Evolutionary conservation across 2,888 invertebrate genomes (phyloP), one percentile per base, ranked within the genome.

Genomic region (Elmis aenea): DNA sequence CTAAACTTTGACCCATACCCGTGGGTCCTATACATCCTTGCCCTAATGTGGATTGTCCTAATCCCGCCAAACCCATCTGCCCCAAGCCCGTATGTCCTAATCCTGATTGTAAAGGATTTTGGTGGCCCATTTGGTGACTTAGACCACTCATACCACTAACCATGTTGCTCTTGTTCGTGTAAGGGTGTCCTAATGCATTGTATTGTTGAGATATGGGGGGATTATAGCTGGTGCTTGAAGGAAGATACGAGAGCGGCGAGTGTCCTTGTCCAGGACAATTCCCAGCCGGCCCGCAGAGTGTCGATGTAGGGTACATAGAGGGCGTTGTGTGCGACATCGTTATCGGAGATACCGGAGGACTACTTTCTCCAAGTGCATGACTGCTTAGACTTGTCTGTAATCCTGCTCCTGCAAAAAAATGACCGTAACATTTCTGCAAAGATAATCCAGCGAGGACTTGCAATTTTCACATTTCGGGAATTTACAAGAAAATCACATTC

Each of bases 331-430:
- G 67, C 24, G 67, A 68, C 67, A 68, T 68, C 11, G 67, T 67
- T 28, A 68, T 68, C 14, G 68, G 68, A 12, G 67, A 67, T 22
- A 68, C 58, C 54, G 76, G 78, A 34, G 77, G 79, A 58, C 76
- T 78, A 57, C 71, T 77, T 50, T 81, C 81, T 52, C 81, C 77
- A 50, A 81, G 67, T 41, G 77, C 81, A 69, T 82, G 82, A 58
- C 77, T 82, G 52, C 81, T 82, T 46, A 81, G 77, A 59, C 81
- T 82, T 46, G 79, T 73, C 57, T 81, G 76, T 61, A 81, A 74
- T 55, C 75, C 76, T 67, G 67, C 47, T 26, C 60, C 61, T 64
- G 52, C 13, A 56, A 58, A 9, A 27, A n/a, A n/a, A n/a, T n/a
- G n/a, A n/a, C n/a, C n/a, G n/a, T n/a, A n/a, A n/a, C n/a, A n/a